These are phyloP conservation scores for Wiebesia pumilae DNA, from an alignment of 1,140 invertebrate genomes.

Conservation along the genomic window DNA sequence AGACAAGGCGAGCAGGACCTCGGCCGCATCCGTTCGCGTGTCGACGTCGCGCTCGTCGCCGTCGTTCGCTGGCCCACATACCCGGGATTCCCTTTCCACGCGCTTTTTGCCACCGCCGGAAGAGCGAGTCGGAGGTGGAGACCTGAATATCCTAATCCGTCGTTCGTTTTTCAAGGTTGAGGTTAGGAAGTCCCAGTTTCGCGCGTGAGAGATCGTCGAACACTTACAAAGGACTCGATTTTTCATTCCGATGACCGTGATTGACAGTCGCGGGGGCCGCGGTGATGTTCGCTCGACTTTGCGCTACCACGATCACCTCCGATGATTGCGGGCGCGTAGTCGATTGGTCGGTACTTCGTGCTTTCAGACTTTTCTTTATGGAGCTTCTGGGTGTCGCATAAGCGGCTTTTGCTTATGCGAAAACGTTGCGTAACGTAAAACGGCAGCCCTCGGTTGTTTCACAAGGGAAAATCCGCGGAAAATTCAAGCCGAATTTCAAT, in stretches of 20 bases:
- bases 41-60: no score
- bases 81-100: conserved; percentile 45
- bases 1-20: background rate
- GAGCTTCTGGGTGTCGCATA: no score
- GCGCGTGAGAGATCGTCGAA: background rate
- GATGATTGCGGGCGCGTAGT: no score
- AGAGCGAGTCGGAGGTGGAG: background rate
- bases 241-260: conserved; percentile 6
- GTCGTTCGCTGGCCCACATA: conserved; percentile 37
- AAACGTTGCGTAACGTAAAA: no score
- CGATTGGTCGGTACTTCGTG: background rate
- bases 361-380: no score
- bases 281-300: background rate
- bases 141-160: conserved; percentile 47
- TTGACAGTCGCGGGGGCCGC: conserved; percentile 22
- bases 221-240: background rate
- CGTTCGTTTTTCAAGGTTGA: conserved; percentile 35
- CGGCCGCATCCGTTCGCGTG: background rate
- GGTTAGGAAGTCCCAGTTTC: background rate
- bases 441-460: no score
- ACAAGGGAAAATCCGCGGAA: no score
- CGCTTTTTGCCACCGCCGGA: conserved; percentile 21
- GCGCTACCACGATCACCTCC: background rate
- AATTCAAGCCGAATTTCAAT: no score
- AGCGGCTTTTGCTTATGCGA: no score